A percentile compares a stretch with the other conserved stretches of the same genome.
Conservation (phyloP, 2,113 vertebrate species). For the Aphyosemion australe region DNA sequence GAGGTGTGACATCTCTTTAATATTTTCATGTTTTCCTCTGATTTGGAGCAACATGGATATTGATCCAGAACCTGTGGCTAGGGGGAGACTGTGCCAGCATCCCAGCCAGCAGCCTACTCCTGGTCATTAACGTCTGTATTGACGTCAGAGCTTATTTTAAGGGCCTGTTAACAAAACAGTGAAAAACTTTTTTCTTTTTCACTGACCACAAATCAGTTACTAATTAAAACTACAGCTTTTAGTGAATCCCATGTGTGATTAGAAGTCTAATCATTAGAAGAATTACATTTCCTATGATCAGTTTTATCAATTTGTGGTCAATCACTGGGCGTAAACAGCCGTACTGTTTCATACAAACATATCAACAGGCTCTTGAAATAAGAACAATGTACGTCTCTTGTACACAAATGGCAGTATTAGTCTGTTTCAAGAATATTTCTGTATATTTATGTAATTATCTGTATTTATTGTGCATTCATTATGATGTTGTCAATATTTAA, state of each 20-base stretch:
- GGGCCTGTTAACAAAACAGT: constrained; percentile 71
- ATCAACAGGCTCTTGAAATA: constrained; percentile 76
- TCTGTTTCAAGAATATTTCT: constrained; percentile 85
- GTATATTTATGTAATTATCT: constrained; percentile 96
- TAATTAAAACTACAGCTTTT: constrained; percentile 49
- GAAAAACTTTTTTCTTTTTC: constrained; percentile 35
- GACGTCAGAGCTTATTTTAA: constrained; percentile 76
- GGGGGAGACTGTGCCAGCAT: constrained; percentile 55
- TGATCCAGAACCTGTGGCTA: constrained; percentile 63
- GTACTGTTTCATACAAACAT: constrained; percentile 32
- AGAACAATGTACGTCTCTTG: constrained; percentile 73
- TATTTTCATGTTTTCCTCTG: constrained; percentile 18
- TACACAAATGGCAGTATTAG: constrained; percentile 85
- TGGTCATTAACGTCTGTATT: constrained; percentile 68
- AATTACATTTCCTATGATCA: constrained; percentile 14
- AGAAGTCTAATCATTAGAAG: not conserved
- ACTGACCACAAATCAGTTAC: constrained; percentile 42
- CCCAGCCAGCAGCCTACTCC: constrained; percentile 67
- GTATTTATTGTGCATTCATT: constrained; percentile 95
- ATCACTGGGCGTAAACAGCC: constrained; percentile 31
- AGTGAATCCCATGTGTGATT: constrained; percentile 52
- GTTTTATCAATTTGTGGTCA: constrained; percentile 31
- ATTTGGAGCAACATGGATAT: constrained; percentile 36
- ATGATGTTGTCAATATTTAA: constrained; percentile 87
- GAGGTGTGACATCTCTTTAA: constrained; percentile 21